Percentiles rank a stretch among this genome's conserved stretches.
Conservation (phyloP, 2,113 vertebrate genomes). For the Pseudorectes ferrugineus region DNA sequence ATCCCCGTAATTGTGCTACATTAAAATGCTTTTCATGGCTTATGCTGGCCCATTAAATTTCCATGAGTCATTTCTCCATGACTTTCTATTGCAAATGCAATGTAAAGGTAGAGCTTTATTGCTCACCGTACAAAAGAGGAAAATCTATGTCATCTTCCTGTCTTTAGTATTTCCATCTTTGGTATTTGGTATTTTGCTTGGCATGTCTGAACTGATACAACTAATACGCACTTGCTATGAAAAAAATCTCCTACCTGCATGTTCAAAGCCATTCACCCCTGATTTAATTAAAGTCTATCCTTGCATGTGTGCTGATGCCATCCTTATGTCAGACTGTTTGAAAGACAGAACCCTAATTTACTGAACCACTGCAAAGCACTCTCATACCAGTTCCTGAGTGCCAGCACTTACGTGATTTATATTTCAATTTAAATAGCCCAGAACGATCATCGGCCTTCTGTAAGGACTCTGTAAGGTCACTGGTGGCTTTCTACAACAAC, state of each 20-base stretch:
- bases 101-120: constrained; percentile 9
- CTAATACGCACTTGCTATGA: neutral
- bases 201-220: constrained; percentile 3
- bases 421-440: constrained; percentile 67
- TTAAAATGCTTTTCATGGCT: neutral
- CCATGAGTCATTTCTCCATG: constrained; percentile 8
- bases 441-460: constrained; percentile 80
- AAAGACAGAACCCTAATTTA: neutral
- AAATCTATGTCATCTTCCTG: constrained; percentile 5
- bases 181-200: constrained; percentile 3
- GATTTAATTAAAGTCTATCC: neutral
- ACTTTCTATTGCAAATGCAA: neutral
- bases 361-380: neutral
- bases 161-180: constrained; percentile 33
- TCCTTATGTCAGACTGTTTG: neutral
- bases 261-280: neutral
- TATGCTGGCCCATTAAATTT: neutral
- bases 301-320: neutral
- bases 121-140: neutral
- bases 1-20: neutral
- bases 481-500: constrained; percentile 83
- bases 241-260: neutral
- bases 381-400: neutral
- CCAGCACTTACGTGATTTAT: neutral
- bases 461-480: constrained; percentile 78